These are phyloP conservation scores for Drosophila koepferae DNA, from an alignment of 2,888 invertebrate species.

Conservation along the genomic window DNA sequence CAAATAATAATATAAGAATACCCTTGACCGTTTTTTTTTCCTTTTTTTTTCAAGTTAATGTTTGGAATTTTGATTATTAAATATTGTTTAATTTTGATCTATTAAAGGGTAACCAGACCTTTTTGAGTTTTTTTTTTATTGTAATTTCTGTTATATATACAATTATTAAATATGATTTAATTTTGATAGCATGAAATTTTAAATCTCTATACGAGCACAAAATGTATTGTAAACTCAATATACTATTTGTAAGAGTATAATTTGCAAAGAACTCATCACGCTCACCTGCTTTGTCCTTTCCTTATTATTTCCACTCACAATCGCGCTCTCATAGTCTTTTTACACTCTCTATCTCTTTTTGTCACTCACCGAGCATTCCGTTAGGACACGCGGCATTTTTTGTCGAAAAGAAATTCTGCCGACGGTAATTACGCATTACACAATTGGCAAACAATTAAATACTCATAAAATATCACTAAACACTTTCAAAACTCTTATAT, in stretches of 20 bases:
- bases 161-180: not conserved
- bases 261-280: not conserved
- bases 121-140: no score
- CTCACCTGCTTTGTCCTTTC: not conserved
- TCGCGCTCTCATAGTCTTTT: no score
- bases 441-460: not conserved
- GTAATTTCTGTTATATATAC: no score
- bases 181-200: not conserved
- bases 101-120: no score
- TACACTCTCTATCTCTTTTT: not conserved
- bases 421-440: not conserved
- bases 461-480: not conserved
- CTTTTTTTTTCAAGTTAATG: not conserved
- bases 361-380: not conserved
- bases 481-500: not conserved
- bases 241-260: not conserved
- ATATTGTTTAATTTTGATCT: not conserved
- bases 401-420: not conserved
- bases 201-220: not conserved
- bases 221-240: not conserved
- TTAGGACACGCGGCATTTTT: not conserved
- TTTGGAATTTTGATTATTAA: not conserved
- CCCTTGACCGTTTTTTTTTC: not conserved
- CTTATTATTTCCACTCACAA: not conserved
- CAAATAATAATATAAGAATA: not conserved